Percentiles rank a stretch among this genome's conserved stretches.
These are phyloP conservation scores for Dicycla oo DNA, from an alignment of 2,888 invertebrate species.

Conservation along the genomic window DNA sequence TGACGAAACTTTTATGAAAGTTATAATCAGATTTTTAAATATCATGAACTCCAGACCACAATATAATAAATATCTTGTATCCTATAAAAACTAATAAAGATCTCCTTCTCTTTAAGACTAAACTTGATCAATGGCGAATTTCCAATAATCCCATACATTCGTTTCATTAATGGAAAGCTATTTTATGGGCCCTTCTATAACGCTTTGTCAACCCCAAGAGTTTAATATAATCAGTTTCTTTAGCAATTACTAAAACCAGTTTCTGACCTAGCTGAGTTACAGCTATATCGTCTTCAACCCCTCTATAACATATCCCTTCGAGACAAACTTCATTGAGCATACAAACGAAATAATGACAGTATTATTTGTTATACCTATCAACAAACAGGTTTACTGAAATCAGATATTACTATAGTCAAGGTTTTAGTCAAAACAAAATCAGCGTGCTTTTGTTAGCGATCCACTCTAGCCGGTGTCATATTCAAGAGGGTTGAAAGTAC, in stretches of 20 bases:
- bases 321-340: slow-evolving; percentile 19
- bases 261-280: slow-evolving; percentile 7
- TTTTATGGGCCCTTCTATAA: background rate
- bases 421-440: slow-evolving; percentile 90
- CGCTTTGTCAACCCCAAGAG: background rate
- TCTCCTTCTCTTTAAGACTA: background rate
- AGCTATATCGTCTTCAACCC: slow-evolving; percentile 5
- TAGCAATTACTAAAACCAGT: slow-evolving; percentile 5
- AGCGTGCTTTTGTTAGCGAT: slow-evolving; percentile 86
- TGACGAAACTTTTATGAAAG: slow-evolving; percentile 32
- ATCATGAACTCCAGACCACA: slow-evolving; percentile 16
- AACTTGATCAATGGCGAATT: background rate
- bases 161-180: background rate
- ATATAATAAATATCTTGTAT: slow-evolving; percentile 7
- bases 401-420: slow-evolving; percentile 79
- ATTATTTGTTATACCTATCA: slow-evolving; percentile 66
- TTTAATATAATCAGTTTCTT: background rate
- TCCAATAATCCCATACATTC: background rate
- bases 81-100: background rate
- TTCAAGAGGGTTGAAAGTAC: slow-evolving; percentile 82
- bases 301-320: background rate
- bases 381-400: slow-evolving; percentile 84
- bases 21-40: slow-evolving; percentile 38
- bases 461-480: slow-evolving; percentile 86
- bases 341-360: slow-evolving; percentile 36